phyloP scores from a whole-genome alignment of 1,140 invertebrate species.

The Macrobrachium nipponense region DNA sequence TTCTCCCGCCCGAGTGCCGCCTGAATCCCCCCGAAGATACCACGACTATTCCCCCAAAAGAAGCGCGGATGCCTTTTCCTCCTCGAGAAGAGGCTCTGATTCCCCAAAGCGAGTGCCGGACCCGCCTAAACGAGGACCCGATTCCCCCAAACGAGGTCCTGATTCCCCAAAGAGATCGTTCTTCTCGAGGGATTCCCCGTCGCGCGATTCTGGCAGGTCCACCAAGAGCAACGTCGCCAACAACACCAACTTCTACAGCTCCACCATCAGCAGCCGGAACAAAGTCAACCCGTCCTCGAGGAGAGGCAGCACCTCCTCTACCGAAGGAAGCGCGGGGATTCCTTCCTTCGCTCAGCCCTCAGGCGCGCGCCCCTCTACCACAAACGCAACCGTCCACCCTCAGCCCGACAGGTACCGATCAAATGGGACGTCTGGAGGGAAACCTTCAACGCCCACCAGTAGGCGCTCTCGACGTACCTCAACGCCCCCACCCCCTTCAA shows the following conservation, averaged over 20 bases:
- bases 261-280: constrained; percentile 41
- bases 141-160: no score
- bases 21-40: no score
- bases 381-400: constrained; percentile 20
- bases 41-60: no score
- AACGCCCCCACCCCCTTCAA: constrained; percentile 13
- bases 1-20: no score
- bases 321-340: neutral
- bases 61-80: no score
- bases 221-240: neutral
- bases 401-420: constrained; percentile 28
- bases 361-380: neutral
- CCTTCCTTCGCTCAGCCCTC: neutral
- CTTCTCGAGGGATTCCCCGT: neutral
- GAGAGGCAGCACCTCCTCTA: constrained; percentile 32
- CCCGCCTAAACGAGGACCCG: no score
- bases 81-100: no score
- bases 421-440: neutral
- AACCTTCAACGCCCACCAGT: neutral
- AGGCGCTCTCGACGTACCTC: neutral
- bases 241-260: constrained; percentile 25
- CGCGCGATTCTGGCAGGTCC: neutral
- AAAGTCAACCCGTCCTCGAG: constrained; percentile 23
- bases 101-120: no score
- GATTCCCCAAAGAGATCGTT: neutral